Percentiles rank a stretch among this genome's conserved stretches.
Conservation (phyloP, 2,113 vertebrate species). For the Callionymus lyra region DNA sequence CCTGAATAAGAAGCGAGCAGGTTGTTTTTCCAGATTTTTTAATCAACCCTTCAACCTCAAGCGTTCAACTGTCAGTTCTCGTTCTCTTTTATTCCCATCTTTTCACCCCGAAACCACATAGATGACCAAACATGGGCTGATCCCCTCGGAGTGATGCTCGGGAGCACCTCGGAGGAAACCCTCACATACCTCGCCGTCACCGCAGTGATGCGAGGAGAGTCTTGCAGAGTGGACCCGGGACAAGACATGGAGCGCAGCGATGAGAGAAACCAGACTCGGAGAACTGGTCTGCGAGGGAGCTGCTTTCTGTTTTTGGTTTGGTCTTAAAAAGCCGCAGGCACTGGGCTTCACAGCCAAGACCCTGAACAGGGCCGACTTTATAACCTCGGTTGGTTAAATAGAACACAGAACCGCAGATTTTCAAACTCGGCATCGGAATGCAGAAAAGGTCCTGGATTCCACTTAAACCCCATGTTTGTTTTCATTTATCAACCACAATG, state of each 20-base stretch:
- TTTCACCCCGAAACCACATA: constrained; percentile 34
- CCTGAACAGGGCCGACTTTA: constrained; percentile 33
- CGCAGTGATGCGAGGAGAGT: constrained; percentile 22
- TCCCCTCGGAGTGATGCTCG: constrained; percentile 31
- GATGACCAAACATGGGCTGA: constrained; percentile 48
- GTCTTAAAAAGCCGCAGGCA: constrained; percentile 42
- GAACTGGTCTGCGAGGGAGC: constrained; percentile 18
- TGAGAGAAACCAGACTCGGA: constrained; percentile 50
- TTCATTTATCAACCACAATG: constrained; percentile 10
- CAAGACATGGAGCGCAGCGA: constrained; percentile 19
- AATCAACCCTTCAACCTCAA: constrained; percentile 23
- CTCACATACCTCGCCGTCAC: constrained; percentile 16
- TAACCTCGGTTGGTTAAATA: constrained; percentile 32
- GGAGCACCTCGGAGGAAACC: constrained; percentile 19
- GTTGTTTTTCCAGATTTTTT: neutral
- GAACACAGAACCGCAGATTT: constrained; percentile 27
- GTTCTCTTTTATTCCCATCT: constrained; percentile 34
- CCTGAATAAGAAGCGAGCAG: constrained; percentile 7
- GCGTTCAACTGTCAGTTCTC: constrained; percentile 42
- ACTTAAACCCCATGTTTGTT: constrained; percentile 27
- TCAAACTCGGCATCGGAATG: constrained; percentile 31
- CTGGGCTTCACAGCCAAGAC: constrained; percentile 54
- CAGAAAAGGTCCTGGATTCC: constrained; percentile 15
- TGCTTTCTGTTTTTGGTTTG: constrained; percentile 31
- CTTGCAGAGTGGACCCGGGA: constrained; percentile 7